These are phyloP conservation scores for Bradynema listronoti DNA, from an alignment of 1,140 invertebrate species.

Conservation along the genomic window DNA sequence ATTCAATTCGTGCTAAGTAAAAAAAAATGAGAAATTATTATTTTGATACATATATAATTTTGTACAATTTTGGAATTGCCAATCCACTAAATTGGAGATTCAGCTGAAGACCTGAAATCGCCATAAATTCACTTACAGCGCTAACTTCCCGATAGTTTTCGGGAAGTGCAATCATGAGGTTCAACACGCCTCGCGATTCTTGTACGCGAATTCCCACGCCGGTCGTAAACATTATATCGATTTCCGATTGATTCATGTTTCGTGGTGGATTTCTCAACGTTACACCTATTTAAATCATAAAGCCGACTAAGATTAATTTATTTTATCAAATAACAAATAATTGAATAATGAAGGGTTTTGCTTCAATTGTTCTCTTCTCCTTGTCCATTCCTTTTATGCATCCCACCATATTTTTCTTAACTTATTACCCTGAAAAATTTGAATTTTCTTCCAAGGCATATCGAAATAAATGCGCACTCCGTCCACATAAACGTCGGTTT, in stretches of 20 bases:
- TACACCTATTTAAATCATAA: slow-evolving; percentile 64
- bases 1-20: slow-evolving; percentile 49
- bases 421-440: slow-evolving; percentile 38
- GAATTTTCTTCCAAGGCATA: slow-evolving; percentile 49
- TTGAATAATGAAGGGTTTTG: no score
- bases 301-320: neutral
- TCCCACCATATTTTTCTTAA: slow-evolving; percentile 75
- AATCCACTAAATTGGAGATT: no score
- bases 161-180: slow-evolving; percentile 76
- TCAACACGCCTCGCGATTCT: slow-evolving; percentile 78
- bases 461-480: slow-evolving; percentile 78
- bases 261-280: slow-evolving; percentile 83
- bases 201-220: slow-evolving; percentile 84
- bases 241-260: slow-evolving; percentile 83
- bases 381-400: slow-evolving; percentile 64
- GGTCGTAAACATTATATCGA: slow-evolving; percentile 86
- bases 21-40: no score
- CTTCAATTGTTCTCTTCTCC: no score
- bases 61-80: no score
- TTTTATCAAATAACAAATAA: no score
- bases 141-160: slow-evolving; percentile 65
- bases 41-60: no score
- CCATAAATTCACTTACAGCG: slow-evolving; percentile 9
- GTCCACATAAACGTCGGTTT: slow-evolving; percentile 80
- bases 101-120: no score